Evolutionary conservation across 2,797 vertebrate species (phyloP).

Genomic region (Gorsachius magnificus): DNA sequence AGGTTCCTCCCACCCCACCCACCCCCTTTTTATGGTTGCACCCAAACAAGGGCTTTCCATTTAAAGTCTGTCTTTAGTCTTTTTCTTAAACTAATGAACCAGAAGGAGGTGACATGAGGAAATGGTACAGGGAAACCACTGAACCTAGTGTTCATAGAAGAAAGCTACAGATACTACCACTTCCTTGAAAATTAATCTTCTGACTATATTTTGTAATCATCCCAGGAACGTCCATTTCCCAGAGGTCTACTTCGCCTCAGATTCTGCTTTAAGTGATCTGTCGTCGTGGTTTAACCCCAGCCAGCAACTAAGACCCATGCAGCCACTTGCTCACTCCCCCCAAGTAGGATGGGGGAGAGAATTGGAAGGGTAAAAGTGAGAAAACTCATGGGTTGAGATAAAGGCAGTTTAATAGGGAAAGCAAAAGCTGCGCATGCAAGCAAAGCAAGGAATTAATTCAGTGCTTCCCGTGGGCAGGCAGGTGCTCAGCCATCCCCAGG

Average conservation of each 20-base stretch:
- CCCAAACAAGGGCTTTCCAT: background rate
- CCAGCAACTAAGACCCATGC: too few species aligned
- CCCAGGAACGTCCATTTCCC: background rate
- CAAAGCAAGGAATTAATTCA: too few species aligned
- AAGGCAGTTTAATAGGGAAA: too few species aligned
- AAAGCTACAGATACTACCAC: background rate
- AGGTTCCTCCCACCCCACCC: background rate
- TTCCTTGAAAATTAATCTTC: constrained; percentile 2
- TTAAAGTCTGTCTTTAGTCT: background rate
- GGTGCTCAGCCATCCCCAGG: too few species aligned
- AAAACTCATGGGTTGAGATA: too few species aligned
- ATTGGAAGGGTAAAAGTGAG: too few species aligned
- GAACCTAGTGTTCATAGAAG: background rate
- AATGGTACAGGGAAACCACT: background rate
- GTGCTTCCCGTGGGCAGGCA: too few species aligned
- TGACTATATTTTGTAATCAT: background rate
- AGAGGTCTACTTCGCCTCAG: background rate
- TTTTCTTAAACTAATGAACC: background rate
- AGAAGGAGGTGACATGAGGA: background rate
- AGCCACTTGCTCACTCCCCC: too few species aligned
- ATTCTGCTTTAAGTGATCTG: background rate
- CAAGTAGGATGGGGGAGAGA: too few species aligned
- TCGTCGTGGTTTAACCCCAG: background rate
- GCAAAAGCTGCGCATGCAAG: too few species aligned
- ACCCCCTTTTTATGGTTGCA: background rate